phyloP scores from a whole-genome alignment of 2,888 invertebrate genomes.

The Rhingia campestris region DNA sequence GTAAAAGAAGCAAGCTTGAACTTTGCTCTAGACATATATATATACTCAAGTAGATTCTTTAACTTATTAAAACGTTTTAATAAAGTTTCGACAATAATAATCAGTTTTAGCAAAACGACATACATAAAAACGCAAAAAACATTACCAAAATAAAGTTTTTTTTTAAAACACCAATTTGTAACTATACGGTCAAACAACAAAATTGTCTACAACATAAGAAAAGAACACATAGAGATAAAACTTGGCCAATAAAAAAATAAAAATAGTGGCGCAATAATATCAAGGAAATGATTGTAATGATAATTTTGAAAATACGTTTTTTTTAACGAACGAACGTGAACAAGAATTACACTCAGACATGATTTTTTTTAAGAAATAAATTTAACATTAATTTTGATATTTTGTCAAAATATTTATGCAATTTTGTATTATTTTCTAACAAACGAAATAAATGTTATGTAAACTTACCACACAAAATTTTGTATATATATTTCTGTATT shows the following conservation, averaged over 20 bases:
- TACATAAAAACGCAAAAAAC: constrained; percentile 22
- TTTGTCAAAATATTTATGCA: constrained; percentile 52
- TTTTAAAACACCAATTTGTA: constrained; percentile 49
- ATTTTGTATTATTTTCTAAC: constrained; percentile 63
- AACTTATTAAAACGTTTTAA: constrained; percentile 4
- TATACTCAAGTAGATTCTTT: constrained; percentile 2
- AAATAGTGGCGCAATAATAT: constrained; percentile 27
- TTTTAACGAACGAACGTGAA: constrained; percentile 65
- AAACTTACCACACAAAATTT: constrained; percentile 83
- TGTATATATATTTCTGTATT: constrained; percentile 75
- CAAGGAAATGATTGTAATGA: constrained; percentile 47
- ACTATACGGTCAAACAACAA: constrained; percentile 40
- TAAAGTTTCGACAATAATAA: constrained; percentile 34
- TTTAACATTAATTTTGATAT: constrained; percentile 62
- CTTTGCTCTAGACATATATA: constrained; percentile 18
- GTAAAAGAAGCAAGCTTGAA: constrained; percentile 33
- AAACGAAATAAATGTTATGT: constrained; percentile 76
- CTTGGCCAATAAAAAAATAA: constrained; percentile 42
- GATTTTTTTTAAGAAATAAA: constrained; percentile 42
- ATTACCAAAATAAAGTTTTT: not conserved
- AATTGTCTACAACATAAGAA: constrained; percentile 50
- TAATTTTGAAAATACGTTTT: constrained; percentile 51
- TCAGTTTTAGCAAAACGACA: constrained; percentile 67
- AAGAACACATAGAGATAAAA: constrained; percentile 42
- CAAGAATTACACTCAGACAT: constrained; percentile 69